These are phyloP conservation scores for Rhopalosiphum nymphaeae DNA, from an alignment of 2,888 invertebrate genomes.

Conservation along the genomic window DNA sequence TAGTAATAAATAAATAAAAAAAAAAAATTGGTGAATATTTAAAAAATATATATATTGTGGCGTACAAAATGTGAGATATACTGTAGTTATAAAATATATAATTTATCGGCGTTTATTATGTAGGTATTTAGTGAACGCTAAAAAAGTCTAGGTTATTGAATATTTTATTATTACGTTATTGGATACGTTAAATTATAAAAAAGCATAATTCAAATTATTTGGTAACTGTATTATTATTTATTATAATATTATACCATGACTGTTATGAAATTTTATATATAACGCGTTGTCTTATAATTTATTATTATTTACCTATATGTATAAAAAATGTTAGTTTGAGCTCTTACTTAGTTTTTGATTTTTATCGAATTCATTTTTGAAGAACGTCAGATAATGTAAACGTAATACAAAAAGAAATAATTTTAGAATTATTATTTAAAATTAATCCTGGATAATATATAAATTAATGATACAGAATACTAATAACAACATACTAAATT, in stretches of 20 bases:
- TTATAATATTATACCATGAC: background rate
- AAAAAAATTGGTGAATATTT: background rate
- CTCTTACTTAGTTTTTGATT: background rate
- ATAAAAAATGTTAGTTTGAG: background rate
- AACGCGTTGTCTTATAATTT: background rate
- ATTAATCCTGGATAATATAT: background rate
- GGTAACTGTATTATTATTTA: background rate
- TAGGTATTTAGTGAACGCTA: background rate
- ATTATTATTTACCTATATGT: background rate
- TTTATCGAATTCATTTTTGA: background rate
- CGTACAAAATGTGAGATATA: background rate
- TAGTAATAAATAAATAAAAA: background rate
- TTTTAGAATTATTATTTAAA: background rate
- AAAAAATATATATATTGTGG: background rate
- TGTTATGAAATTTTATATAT: background rate
- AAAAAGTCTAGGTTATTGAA: background rate
- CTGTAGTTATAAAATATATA: background rate
- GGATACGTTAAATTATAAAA: background rate
- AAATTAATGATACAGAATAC: background rate
- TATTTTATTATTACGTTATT: background rate
- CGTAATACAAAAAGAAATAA: background rate
- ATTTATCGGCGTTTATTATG: background rate
- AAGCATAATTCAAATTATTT: background rate
- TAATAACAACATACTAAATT: background rate
- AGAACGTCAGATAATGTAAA: background rate